Evolutionary conservation across 2,888 invertebrate species (phyloP).

Genomic region (Lymantria monacha): DNA sequence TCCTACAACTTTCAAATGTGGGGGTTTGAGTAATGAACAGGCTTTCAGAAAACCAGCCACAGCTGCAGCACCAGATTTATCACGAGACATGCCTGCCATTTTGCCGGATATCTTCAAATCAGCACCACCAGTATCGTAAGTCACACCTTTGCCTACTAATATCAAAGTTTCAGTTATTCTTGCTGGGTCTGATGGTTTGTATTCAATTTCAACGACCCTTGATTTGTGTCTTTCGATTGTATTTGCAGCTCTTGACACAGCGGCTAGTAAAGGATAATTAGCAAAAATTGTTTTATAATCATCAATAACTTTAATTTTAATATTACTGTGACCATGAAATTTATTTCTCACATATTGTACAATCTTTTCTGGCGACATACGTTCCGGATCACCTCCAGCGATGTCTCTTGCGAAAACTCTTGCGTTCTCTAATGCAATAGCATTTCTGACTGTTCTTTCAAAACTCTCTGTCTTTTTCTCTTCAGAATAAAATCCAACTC

Average conservation of each 20-base stretch:
- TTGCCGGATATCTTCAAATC: constrained; percentile 87
- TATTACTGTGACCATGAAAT: constrained; percentile 82
- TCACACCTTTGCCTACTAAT: constrained; percentile 94
- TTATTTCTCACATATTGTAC: constrained; percentile 87
- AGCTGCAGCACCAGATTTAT: constrained; percentile 95
- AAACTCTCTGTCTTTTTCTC: constrained; percentile 77
- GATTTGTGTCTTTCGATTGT: constrained; percentile 85
- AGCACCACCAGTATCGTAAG: constrained; percentile 90
- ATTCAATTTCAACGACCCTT: constrained; percentile 83
- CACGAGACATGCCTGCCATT: constrained; percentile 93
- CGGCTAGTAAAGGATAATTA: constrained; percentile 90
- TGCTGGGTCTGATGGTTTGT: constrained; percentile 77
- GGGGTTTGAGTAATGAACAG: constrained; percentile 86
- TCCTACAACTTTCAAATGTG: constrained; percentile 88
- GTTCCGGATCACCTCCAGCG: constrained; percentile 92
- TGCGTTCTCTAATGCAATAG: constrained; percentile 85
- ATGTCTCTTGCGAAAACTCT: constrained; percentile 78
- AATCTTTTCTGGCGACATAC: constrained; percentile 91
- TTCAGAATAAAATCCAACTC: constrained; percentile 84
- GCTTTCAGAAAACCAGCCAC: constrained; percentile 94
- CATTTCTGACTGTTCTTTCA: constrained; percentile 82
- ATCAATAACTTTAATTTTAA: constrained; percentile 84
- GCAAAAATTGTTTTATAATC: constrained; percentile 83
- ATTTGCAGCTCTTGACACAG: constrained; percentile 88
- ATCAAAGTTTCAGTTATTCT: constrained; percentile 86